Evolutionary conservation across 2,113 vertebrate species (phyloP).

Genomic region (Cricetomys ansorgei): DNA sequence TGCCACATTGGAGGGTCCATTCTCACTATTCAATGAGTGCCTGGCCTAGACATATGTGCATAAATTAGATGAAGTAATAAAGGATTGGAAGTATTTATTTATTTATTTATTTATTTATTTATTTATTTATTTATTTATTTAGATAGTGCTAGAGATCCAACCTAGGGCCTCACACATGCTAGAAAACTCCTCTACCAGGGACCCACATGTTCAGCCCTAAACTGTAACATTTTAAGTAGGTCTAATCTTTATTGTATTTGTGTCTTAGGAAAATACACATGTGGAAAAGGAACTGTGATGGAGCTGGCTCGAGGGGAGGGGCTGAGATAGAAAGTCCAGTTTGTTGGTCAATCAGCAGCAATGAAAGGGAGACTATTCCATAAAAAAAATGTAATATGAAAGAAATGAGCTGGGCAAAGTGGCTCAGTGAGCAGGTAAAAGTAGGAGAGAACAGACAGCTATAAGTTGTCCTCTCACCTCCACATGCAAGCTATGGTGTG

Average conservation of each 20-base stretch:
- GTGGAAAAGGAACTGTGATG: not conserved
- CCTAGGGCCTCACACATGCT: not conserved
- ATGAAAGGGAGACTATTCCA: constrained; percentile 35
- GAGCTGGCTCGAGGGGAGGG: not conserved
- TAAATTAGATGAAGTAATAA: constrained; percentile 10
- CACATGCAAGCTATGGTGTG: not conserved
- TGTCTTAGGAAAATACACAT: constrained; percentile 20
- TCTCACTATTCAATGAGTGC: not conserved
- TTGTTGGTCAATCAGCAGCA: constrained; percentile 27
- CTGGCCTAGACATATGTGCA: not conserved
- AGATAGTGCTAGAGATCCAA: not conserved
- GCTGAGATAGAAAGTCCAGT: constrained; percentile 24
- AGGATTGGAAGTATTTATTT: not conserved
- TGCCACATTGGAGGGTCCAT: not conserved
- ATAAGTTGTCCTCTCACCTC: not conserved
- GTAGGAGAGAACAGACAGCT: not conserved
- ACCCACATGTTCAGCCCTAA: not conserved
- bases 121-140: not conserved
- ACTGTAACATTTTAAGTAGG: constrained; percentile 37
- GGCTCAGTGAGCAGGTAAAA: not conserved
- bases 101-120: not conserved
- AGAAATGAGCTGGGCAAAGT: not conserved
- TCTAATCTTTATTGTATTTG: constrained; percentile 36
- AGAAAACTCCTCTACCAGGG: not conserved
- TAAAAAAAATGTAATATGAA: constrained; percentile 38